Conservation (phyloP, 1,140 invertebrate species). For the Bilobella aurantiaca region DNA sequence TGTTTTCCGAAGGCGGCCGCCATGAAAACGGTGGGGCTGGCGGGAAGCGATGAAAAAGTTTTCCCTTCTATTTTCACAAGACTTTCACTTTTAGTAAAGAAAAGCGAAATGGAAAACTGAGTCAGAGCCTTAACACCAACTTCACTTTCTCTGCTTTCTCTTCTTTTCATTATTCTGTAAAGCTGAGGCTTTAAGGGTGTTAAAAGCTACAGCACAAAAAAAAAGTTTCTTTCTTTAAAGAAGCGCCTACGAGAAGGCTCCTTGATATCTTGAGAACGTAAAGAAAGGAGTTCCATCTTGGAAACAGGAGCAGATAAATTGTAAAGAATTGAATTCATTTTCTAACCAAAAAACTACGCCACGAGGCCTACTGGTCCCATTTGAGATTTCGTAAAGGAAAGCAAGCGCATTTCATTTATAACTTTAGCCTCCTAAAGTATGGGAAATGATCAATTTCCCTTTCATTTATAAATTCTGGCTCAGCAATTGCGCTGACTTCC, state of each 20-base stretch:
- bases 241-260: neutral
- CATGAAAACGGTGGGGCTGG: too few relatives aligned
- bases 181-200: neutral
- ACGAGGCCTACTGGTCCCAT: too few relatives aligned
- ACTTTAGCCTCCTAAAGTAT: neutral
- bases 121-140: neutral
- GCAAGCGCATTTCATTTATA: too few relatives aligned
- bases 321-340: conserved; percentile 4
- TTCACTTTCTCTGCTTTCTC: too few relatives aligned
- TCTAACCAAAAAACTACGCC: neutral
- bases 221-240: neutral
- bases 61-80: conserved; percentile 2
- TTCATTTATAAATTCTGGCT: neutral
- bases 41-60: neutral
- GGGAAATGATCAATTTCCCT: conserved; percentile 7
- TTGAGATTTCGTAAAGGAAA: too few relatives aligned
- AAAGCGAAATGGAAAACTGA: neutral
- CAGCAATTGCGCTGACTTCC: neutral
- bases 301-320: neutral
- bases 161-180: conserved; percentile 1
- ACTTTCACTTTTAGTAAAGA: neutral
- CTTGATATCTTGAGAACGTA: too few relatives aligned
- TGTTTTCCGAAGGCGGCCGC: too few relatives aligned
- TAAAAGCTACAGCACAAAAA: neutral
- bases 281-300: too few relatives aligned